Evolutionary conservation across 2,888 invertebrate genomes (phyloP), one percentile per base, ranked within the genome.

Genomic region (Ophion slaviceki): DNA sequence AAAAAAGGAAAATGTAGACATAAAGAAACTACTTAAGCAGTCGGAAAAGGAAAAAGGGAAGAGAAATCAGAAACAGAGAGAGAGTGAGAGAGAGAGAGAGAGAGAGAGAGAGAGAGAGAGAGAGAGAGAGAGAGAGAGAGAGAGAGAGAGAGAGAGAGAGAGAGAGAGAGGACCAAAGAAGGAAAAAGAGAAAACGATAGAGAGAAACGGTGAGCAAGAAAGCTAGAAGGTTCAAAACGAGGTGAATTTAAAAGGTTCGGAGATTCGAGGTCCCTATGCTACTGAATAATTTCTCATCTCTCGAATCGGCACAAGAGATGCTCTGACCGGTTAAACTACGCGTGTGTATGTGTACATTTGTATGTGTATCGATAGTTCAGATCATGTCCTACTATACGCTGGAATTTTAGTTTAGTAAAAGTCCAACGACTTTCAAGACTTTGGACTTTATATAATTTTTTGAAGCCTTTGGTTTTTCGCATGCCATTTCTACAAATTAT

Each of bases 271-370:
- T 77, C 66, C 84, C 57, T 53, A 17, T 17, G n/a, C 53, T 32
- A 32, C 75, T 70, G 59, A 53, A 86, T 83, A 79, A 84, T 83
- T 83, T 82, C 76, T 40, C 86, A 80, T 81, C 86, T 53, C 53
- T 80, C 85, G 76, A 80, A 85, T 80, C 83, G 79, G 75, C 75
- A 68, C 68, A 45, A 70, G 70, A 71, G 76, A 82, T 45, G 57
- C 53, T 70, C 61, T 45, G 68, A 64, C 66, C 66, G 77, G 66
- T 82, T 77, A 72, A 70, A 71, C 59, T 77, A 32, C 20, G 36
- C 28, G 40, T 8, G 77, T 74, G 61, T 53, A 47, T 28, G 66
- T 64, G 67, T 11, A 4, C 32, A 32, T 32, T 2, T 32, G 32
- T 32, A 4, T 32, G 32, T 1, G 14, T 2, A 47, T 32, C 32